Conservation (phyloP, 1,140 invertebrate genomes). For the Pachyrhynchus sulphureomaculatus region DNA sequence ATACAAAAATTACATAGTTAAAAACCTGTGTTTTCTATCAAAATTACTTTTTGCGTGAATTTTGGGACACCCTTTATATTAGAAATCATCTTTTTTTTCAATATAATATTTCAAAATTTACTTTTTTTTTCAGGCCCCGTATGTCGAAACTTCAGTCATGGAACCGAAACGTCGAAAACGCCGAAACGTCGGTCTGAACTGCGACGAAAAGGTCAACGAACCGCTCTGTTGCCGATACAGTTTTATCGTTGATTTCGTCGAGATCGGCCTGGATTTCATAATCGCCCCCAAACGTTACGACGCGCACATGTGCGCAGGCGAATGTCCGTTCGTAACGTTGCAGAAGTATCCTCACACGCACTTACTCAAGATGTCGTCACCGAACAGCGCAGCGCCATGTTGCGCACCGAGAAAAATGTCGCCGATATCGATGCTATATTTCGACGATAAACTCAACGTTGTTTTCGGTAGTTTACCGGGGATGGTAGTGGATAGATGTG, state of each 20-base stretch:
- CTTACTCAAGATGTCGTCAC: conserved; percentile 73
- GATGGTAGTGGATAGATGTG: conserved; percentile 92
- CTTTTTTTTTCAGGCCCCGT: conserved; percentile 66
- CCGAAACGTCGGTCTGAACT: conserved; percentile 76
- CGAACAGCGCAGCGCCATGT: conserved; percentile 77
- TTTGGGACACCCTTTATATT: too few species aligned
- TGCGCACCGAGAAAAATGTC: conserved; percentile 88
- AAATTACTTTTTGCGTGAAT: too few species aligned
- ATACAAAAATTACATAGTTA: too few species aligned
- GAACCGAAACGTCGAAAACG: conserved; percentile 64
- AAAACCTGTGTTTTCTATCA: too few species aligned
- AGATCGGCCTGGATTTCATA: conserved; percentile 98
- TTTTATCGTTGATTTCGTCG: conserved; percentile 92
- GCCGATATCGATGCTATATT: conserved; percentile 90
- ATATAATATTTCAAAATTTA: not conserved
- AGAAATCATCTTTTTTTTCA: too few species aligned
- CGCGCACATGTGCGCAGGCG: conserved; percentile 94
- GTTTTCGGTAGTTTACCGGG: conserved; percentile 85
- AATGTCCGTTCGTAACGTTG: conserved; percentile 87
- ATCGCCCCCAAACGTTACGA: conserved; percentile 94
- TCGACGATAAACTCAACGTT: conserved; percentile 84
- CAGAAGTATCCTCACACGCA: conserved; percentile 94
- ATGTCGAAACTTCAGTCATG: conserved; percentile 74
- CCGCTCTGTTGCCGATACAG: conserved; percentile 86
- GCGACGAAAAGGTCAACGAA: conserved; percentile 75